Percentiles rank a stretch among this genome's conserved stretches.
Conservation (phyloP, 2,113 vertebrate genomes). For the Oreochromis spilurus region DNA sequence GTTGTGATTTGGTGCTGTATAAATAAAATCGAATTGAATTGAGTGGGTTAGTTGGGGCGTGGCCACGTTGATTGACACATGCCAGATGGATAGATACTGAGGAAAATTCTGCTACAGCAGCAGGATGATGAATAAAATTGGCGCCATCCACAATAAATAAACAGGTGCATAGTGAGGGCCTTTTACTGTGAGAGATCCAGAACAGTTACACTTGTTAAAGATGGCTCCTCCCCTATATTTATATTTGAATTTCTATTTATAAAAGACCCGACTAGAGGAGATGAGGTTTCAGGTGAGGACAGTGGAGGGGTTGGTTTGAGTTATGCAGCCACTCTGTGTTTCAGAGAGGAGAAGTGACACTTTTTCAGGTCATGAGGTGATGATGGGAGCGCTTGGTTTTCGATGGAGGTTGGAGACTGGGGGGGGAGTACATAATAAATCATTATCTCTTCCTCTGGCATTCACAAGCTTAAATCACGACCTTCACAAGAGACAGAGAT, state of each 20-base stretch:
- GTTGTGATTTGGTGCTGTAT: not conserved
- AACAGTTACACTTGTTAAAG: not conserved
- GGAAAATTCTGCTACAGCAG: not conserved
- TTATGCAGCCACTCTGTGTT: too few relatives aligned
- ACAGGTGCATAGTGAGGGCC: not conserved
- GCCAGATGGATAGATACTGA: not conserved
- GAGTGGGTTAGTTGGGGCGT: not conserved
- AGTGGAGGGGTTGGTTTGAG: too few relatives aligned
- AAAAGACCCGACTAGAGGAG: not conserved
- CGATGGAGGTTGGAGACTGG: too few relatives aligned
- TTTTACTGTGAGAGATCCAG: rapidly evolving
- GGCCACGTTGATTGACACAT: not conserved
- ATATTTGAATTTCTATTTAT: not conserved
- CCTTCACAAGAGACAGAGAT: not conserved
- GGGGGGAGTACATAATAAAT: not conserved
- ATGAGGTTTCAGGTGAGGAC: not conserved
- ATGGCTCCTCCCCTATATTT: not conserved
- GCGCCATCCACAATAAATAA: not conserved
- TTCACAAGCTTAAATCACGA: rapidly evolving
- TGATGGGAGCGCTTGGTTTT: too few relatives aligned
- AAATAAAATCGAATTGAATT: not conserved
- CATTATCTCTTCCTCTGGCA: not conserved
- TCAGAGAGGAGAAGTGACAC: too few relatives aligned
- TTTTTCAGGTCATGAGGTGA: too few relatives aligned
- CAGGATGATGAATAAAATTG: not conserved